These are phyloP conservation scores for Oedothorax gibbosus DNA, from an alignment of 1,140 invertebrate species.

Conservation along the genomic window DNA sequence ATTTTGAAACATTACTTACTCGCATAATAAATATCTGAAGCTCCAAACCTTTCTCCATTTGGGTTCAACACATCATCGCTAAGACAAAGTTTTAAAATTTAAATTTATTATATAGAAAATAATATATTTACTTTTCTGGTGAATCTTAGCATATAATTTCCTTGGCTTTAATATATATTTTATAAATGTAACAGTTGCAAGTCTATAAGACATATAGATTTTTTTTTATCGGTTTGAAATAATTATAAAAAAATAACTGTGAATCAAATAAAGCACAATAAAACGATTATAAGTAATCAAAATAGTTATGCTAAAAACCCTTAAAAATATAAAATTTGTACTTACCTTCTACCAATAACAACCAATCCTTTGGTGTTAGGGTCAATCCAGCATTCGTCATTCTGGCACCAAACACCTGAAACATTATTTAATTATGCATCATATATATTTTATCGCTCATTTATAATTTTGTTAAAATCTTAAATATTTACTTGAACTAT, in stretches of 20 bases:
- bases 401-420: slow-evolving; percentile 73
- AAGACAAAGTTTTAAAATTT: neutral
- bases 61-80: slow-evolving; percentile 75
- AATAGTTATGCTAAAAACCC: too few species aligned
- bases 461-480: too few species aligned
- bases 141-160: too few species aligned
- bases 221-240: too few species aligned
- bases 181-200: too few species aligned
- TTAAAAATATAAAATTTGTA: neutral
- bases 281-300: too few species aligned
- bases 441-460: neutral
- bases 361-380: slow-evolving; percentile 72
- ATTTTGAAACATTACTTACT: slow-evolving; percentile 66
- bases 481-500: too few species aligned
- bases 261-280: too few species aligned
- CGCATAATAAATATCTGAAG: slow-evolving; percentile 75
- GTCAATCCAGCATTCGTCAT: slow-evolving; percentile 73
- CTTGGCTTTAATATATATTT: too few species aligned
- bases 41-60: slow-evolving; percentile 75
- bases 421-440: neutral
- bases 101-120: neutral
- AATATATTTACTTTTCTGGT: too few species aligned
- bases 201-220: too few species aligned
- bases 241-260: too few species aligned
- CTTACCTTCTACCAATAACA: slow-evolving; percentile 72